Base-by-base conservation (phyloP, 2,888 invertebrate genomes). In the Epirrhoe tristata region DNA sequence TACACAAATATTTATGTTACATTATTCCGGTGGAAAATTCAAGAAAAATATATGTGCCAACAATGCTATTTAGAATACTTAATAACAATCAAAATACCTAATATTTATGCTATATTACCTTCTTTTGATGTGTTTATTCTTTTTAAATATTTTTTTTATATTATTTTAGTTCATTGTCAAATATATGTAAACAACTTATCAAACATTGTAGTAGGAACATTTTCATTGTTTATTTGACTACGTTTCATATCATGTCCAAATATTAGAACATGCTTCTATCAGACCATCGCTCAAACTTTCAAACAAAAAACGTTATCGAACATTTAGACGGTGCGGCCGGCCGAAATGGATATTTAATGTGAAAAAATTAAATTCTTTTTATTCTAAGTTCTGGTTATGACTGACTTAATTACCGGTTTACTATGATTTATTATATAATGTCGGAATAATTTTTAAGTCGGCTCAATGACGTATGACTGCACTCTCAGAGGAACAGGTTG, bases 381-480 rank as follows among this genome's bases (percentile, higher is more conserved):
- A 88, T 86, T 81, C 77, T 77, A 84, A 81, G 89, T 89, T 90
- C 88, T 88, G 90, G 90, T 87, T 91, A 87, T 90, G 90, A 91
- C 89, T 90, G 90, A 90, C 90, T 92, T 93, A 93, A 93, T 93
- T 93, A 93, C 92, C 80, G 88, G 92, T 87, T 90, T 88, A 91
- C 90, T 90, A 93, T 93, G 93, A 93, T 93, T 93, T 93, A 93
- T 93, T 89, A 85, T 89, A 86, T 89, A 90, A 91, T 87, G 86
- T 82, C 79, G 87, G 91, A 90, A 92, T 91, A 88, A 89, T 91
- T 91, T 89, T 90, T 83, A 82, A 90, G 86, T 82, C 86, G 73
- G 84, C 61, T 84, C 90, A 88, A 90, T 91, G 92, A 92, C 91
- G 91, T 91, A 92, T 90, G 88, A 87, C 89, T 86, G 82, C 81